Base-by-base conservation (phyloP, 2,888 invertebrate genomes). In the Amitus sp. region DNA sequence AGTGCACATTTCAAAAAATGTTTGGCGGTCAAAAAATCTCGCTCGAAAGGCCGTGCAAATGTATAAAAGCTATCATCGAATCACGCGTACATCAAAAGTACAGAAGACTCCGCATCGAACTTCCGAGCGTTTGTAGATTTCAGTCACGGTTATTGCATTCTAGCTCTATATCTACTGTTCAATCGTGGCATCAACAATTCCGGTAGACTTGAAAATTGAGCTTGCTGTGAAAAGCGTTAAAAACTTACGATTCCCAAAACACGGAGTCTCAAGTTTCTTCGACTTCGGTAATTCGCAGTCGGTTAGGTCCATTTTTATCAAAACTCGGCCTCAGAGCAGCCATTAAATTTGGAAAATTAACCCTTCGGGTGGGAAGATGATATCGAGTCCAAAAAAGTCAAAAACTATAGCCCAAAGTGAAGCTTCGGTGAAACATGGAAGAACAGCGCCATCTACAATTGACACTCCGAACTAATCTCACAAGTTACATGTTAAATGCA, bases 401-500 rank as follows among this genome's bases (percentile, higher is more conserved):
- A 37, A 20, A 23, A 15, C 12, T 43, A 23, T n/a, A n/a, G 43
- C 23, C 39, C 39, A 39, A 39, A 17, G 15, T n/a, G n/a, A n/a
- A n/a, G n/a, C 15, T 39, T 39, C 12, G 3, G 15, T 39, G 39
- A 17, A 39, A 39, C 15, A 39, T 15, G 39, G 12, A 39, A n/a
- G 27, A 43, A 23, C 43, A 43, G 43, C 27, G 23, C 20, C 13
- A 43, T 43, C 12, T 23, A 23, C 13, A n/a, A n/a, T 23, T 43
- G n/a, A 43, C 12, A n/a, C 13, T 13, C 7, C 13, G 13, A 10
- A n/a, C 27, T 12, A 43, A 23, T 43, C 43, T 43, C 43, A 43
- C 27, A 12, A 23, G 27, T 43, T 20, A 23, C 23, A 13, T 13
- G 43, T 43, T 13, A 43, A 43, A 43, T 43, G 43, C 43, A 43